These are phyloP conservation scores for Circaetus cinerascens DNA, from an alignment of 2,113 vertebrate species.

Conservation along the genomic window DNA sequence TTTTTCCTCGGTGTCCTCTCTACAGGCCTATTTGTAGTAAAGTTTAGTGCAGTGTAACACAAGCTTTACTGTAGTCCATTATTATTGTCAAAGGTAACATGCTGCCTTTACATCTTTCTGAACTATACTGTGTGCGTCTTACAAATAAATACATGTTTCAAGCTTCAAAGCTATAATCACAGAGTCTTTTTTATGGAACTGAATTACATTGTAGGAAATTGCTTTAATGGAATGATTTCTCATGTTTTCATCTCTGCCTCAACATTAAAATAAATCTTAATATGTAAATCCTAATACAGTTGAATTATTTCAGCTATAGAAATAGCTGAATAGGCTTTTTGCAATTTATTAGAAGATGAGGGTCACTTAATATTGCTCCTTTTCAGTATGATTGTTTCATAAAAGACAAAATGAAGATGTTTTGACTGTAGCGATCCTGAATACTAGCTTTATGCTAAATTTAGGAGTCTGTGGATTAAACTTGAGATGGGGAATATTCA, in stretches of 20 bases:
- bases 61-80: not conserved
- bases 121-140: not conserved
- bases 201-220: conserved; percentile 41
- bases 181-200: conserved; percentile 15
- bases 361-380: not conserved
- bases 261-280: conserved; percentile 34
- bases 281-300: not conserved
- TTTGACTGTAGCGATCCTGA: not conserved
- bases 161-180: conserved; percentile 39
- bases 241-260: conserved; percentile 28
- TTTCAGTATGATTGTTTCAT: conserved; percentile 3
- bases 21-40: not conserved
- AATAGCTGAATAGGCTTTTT: conserved; percentile 1
- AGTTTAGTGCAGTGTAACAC: not conserved
- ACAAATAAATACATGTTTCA: conserved; percentile 42
- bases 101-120: not conserved
- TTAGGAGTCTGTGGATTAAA: not conserved
- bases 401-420: not conserved
- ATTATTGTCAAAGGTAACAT: not conserved
- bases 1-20: not conserved
- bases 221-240: conserved; percentile 51
- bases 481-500: not conserved
- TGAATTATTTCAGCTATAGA: conserved; percentile 32
- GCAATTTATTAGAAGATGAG: conserved; percentile 9
- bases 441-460: not conserved